Base-by-base conservation (phyloP, 2,888 invertebrate genomes). In the Drosophila hamatofila region DNA sequence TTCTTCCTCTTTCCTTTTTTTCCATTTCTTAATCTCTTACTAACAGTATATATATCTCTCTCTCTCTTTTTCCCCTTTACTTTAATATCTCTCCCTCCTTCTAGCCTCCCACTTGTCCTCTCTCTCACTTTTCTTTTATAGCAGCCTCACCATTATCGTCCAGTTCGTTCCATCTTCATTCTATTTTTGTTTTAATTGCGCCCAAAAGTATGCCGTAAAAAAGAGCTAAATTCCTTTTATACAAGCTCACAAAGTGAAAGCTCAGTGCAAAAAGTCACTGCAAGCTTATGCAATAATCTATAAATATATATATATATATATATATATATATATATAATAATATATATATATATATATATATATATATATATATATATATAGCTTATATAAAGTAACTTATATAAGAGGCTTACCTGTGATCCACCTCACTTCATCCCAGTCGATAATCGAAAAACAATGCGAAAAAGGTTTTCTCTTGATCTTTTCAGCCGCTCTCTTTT, bases 201-300 rank as follows among this genome's bases (percentile, higher is more conserved):
- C 49, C 49, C 30, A 33, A 49, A 49, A 49, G 49, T 49, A 49
- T 49, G 49, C 49, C 7, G 2, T 14, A 46, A 12, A 14, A 18
- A 33, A 30, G 30, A 9, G 30, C 7, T 3, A 30, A 12, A 2
- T 49, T 1, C 6, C 7, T 6, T 3, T 21, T 8, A 30, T 18
- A 18, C 12, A 30, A 21, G 8, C 14, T 33, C 30, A 18, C 30
- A 21, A 33, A 21, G 12, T 30, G 18, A 18, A n/a, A 33, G 49
- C 30, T 21, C 30, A 21, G 12, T 7, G 5, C 4, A n/a, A 48
- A 27, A 11, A 27, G 11, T 48, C 11, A 7, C 2, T 30, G 27
- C 2, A 12, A 27, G 18, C 27, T 18, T 2, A 1, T 12, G 12
- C 1, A 48, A 44, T 44, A 44, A 44, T 44, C 23, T 23, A 7